Percentiles rank a stretch among this genome's conserved stretches.
These are phyloP conservation scores for Solenopsis invicta DNA, from an alignment of 1,140 invertebrate genomes.

Conservation along the genomic window DNA sequence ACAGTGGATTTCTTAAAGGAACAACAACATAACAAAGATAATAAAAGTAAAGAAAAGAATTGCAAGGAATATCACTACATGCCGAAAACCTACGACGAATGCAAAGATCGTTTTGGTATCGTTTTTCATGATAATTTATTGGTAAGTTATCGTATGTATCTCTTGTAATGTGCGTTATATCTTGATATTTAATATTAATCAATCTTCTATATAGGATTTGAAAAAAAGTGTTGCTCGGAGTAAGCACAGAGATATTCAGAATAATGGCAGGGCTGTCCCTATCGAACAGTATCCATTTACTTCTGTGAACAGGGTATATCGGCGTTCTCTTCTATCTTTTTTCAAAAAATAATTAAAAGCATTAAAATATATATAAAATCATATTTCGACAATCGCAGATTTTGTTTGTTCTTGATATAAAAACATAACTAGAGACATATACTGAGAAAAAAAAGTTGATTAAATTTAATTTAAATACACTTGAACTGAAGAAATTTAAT, in stretches of 20 bases:
- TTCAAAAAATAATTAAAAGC: neutral
- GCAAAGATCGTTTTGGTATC: conserved; percentile 83
- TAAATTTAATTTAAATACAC: too few species aligned
- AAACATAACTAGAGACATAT: neutral
- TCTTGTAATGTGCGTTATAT: neutral
- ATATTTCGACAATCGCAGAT: conserved; percentile 21
- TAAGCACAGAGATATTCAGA: neutral
- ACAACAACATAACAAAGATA: conserved; percentile 14
- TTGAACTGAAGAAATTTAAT: too few species aligned
- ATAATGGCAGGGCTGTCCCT: conserved; percentile 55
- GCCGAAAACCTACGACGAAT: conserved; percentile 81
- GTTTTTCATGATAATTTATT: conserved; percentile 81
- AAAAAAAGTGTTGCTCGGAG: neutral
- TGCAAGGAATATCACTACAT: conserved; percentile 78
- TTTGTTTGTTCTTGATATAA: neutral
- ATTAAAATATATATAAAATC: neutral
- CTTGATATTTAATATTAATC: neutral
- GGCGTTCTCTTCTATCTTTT: conserved; percentile 2
- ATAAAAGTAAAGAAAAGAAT: conserved; percentile 65
- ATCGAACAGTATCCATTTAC: conserved; percentile 84
- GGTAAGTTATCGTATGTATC: conserved; percentile 67
- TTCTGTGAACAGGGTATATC: conserved; percentile 80
- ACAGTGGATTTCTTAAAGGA: conserved; percentile 72
- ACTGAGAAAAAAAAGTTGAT: too few species aligned
- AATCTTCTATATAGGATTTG: conserved; percentile 12